phyloP scores from a whole-genome alignment of 92 coral and sea anemone species.

The Metridium senile region DNA sequence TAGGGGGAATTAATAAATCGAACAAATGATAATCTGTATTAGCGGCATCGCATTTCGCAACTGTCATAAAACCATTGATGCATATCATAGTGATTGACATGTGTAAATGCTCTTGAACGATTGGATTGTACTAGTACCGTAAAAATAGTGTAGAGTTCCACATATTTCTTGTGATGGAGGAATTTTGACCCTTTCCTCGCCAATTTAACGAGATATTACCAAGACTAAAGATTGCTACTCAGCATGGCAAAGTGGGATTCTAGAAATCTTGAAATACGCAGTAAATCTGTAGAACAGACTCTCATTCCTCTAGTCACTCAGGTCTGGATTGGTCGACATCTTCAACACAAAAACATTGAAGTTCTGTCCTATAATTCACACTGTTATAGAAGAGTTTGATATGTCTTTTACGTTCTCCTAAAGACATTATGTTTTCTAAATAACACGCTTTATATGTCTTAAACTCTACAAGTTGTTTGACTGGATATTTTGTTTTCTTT shows the following conservation, averaged over 20 bases:
- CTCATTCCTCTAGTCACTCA: conserved; percentile 91
- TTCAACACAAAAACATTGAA: conserved; percentile 15
- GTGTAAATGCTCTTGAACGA: conserved; percentile 27
- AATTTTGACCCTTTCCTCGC: conserved; percentile 29
- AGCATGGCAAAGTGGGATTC: conserved; percentile 94
- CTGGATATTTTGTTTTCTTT: conserved; percentile 1
- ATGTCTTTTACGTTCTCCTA: neutral
- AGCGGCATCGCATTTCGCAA: conserved; percentile 23
- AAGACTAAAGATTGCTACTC: conserved; percentile 1
- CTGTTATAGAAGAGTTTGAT: neutral
- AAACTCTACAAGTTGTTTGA: conserved; percentile 14
- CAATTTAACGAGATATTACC: conserved; percentile 12
- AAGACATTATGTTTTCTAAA: neutral
- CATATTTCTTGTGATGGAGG: conserved; percentile 30
- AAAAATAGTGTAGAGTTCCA: conserved; percentile 22
- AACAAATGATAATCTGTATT: neutral
- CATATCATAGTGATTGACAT: conserved; percentile 79
- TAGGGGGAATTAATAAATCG: neutral
- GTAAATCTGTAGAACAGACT: conserved; percentile 99
- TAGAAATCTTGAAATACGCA: conserved; percentile 84
- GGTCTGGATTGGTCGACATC: conserved; percentile 43
- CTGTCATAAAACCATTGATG: conserved; percentile 45
- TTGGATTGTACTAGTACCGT: conserved; percentile 24
- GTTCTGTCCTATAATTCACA: conserved; percentile 32
- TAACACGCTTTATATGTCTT: neutral